Evolutionary conservation across 2,888 invertebrate species (phyloP), one percentile per base, ranked within the genome.

Genomic region (Paralinhomoeus sp.): DNA sequence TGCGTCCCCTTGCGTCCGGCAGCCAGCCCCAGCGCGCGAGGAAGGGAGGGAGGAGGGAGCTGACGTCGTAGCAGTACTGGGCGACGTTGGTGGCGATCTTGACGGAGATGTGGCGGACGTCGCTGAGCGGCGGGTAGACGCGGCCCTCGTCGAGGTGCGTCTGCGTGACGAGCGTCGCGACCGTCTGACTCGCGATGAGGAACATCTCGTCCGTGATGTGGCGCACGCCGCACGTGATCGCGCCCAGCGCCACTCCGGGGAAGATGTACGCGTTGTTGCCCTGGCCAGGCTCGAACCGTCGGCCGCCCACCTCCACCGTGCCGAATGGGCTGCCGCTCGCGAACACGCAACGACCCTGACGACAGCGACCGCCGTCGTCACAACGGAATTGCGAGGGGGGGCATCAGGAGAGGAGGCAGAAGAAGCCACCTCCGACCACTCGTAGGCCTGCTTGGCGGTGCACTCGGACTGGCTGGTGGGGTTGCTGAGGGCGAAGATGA

Each of bases 381-480:
- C 31, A 31, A 9, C 15, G 31, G 15, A 15, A 31, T 31, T 31
- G 15, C 12, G 12, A 9, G n/a, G 15, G n/a, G 12, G 7, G 5
- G n/a, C 12, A n/a, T n/a, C 12, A 36, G 7, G 5, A 36, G n/a
- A 13, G 13, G 7, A n/a, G 5, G 36, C 36, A 36, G 13, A 36
- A 36, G n/a, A 9, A 17, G 24, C 7, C 2, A 22, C 36, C 20
- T 43, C 39, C 40, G 36, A n/a, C 20, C 2, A 22, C 31, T 65
- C 72, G 67, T 91, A 97, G 3, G 91, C 93, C 56, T 84, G 74
- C 64, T 87, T 83, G n/a, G 97, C 97, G n/a, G 97, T 93, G 63
- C 97, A 97, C 67, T 97, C 97, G 0, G 97, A 87, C 69, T 89
- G 89, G 65, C 76, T 75, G 44, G 97, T 99, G 44, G 97, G 97